A percentile compares a stretch with the other conserved stretches of the same genome.
phyloP scores from a whole-genome alignment of 2,797 vertebrate species.

The Orestias chungarensis region DNA sequence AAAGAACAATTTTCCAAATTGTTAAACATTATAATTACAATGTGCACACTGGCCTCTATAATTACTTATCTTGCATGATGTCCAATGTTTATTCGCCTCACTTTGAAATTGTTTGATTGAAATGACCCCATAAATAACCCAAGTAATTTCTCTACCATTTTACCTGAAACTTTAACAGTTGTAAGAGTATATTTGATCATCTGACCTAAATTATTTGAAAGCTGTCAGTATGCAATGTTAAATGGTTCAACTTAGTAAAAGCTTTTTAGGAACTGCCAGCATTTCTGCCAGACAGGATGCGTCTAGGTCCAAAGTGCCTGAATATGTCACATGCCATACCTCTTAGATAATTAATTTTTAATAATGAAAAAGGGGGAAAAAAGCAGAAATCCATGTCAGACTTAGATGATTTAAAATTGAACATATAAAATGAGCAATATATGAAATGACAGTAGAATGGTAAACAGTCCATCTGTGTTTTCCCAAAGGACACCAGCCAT shows the following conservation, averaged over 20 bases:
- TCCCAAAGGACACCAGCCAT: constrained; percentile 73
- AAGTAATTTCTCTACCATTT: constrained; percentile 20
- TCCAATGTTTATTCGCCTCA: neutral
- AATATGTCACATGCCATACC: constrained; percentile 71
- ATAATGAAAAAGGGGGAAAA: constrained; percentile 68
- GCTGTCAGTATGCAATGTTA: constrained; percentile 43
- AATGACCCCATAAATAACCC: constrained; percentile 23
- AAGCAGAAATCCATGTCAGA: constrained; percentile 67
- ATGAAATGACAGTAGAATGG: constrained; percentile 73
- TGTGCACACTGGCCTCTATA: neutral
- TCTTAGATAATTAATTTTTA: constrained; percentile 76
- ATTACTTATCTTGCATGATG: neutral
- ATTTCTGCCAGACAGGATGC: constrained; percentile 56
- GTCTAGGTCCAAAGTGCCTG: constrained; percentile 66
- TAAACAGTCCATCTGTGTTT: constrained; percentile 78
- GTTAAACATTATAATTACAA: constrained; percentile 3
- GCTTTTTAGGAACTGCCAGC: constrained; percentile 71
- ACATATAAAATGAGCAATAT: constrained; percentile 74
- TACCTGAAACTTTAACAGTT: constrained; percentile 49
- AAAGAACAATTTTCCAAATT: neutral
- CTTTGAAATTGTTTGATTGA: constrained; percentile 21
- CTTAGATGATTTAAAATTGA: constrained; percentile 69
- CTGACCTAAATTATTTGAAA: constrained; percentile 66
- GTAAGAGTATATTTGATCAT: constrained; percentile 51
- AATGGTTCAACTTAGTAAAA: constrained; percentile 51